Percentiles rank a stretch among this genome's conserved stretches.
phyloP scores from a whole-genome alignment of 2,888 invertebrate genomes.

The Sinopyrophorus schimmeli region DNA sequence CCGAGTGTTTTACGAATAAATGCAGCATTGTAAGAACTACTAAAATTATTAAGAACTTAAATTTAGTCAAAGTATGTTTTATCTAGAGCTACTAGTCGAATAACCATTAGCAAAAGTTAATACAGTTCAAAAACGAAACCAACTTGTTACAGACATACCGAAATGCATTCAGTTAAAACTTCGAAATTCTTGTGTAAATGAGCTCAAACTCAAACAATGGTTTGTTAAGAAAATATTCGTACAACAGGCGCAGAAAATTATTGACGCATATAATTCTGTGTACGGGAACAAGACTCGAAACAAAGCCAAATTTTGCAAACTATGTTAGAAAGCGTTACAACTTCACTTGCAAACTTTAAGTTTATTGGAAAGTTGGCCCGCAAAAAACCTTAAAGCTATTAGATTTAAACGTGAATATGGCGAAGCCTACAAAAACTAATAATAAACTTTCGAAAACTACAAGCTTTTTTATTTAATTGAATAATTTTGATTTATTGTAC shows the following conservation, averaged over 20 bases:
- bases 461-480: too few relatives aligned
- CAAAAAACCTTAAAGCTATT: conserved; percentile 6
- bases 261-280: conserved; percentile 14
- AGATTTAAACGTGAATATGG: conserved; percentile 3
- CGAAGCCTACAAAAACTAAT: too few relatives aligned
- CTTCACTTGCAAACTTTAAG: background rate
- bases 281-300: conserved; percentile 7
- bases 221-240: conserved; percentile 17
- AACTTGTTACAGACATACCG: background rate
- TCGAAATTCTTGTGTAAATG: conserved; percentile 18
- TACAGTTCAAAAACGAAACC: too few relatives aligned
- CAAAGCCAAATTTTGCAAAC: conserved; percentile 19
- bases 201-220: conserved; percentile 18
- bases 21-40: too few relatives aligned
- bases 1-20: too few relatives aligned
- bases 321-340: conserved; percentile 13
- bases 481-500: too few relatives aligned
- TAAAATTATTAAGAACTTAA: too few relatives aligned
- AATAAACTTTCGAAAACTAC: too few relatives aligned
- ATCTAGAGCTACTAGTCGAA: too few relatives aligned
- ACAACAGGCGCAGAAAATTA: conserved; percentile 13
- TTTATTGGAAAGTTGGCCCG: background rate
- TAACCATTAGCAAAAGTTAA: too few relatives aligned
- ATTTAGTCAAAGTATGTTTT: too few relatives aligned
- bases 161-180: conserved; percentile 7